A percentile compares a stretch with the other conserved stretches of the same genome.
Conservation (phyloP, 1,140 invertebrate genomes). For the Drosophila willistoni region DNA sequence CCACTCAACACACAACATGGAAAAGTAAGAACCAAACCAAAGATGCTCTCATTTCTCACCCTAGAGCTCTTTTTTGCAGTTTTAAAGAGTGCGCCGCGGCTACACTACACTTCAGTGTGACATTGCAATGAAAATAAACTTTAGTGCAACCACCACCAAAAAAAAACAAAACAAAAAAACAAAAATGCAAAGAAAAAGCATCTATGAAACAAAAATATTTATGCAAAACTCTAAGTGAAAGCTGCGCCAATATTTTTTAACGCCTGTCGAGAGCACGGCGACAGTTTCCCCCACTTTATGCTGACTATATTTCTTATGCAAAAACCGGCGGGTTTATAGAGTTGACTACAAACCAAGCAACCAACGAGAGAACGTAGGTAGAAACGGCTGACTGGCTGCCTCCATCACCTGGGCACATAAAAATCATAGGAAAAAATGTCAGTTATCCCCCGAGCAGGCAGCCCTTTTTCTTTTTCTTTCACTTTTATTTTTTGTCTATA, state of each 20-base stretch:
- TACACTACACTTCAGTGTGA: slow-evolving; percentile 32
- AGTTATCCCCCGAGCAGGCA: slow-evolving; percentile 16
- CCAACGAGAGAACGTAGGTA: not conserved
- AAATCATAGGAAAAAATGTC: slow-evolving; percentile 18
- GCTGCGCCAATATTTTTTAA: slow-evolving; percentile 56
- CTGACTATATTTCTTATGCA: slow-evolving; percentile 61
- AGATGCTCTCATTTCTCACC: slow-evolving; percentile 4
- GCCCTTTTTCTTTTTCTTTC: slow-evolving; percentile 23
- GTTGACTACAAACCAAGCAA: slow-evolving; percentile 3
- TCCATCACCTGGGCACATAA: slow-evolving; percentile 19
- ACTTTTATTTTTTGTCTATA: not conserved
- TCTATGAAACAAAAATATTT: slow-evolving; percentile 72
- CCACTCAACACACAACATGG: slow-evolving; percentile 29
- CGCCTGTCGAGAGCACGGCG: slow-evolving; percentile 27
- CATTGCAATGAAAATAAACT: slow-evolving; percentile 70
- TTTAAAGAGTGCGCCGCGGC: slow-evolving; percentile 9
- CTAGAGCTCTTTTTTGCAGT: slow-evolving; percentile 33
- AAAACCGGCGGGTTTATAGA: slow-evolving; percentile 34
- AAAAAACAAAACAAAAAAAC: not conserved
- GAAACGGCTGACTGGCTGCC: slow-evolving; percentile 1
- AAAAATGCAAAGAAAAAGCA: slow-evolving; percentile 24
- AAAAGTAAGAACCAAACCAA: slow-evolving; percentile 33
- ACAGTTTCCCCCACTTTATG: slow-evolving; percentile 34
- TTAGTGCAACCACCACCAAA: slow-evolving; percentile 25
- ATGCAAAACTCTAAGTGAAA: slow-evolving; percentile 68